Conservation (phyloP, 2,113 vertebrate species). For the Cettia cetti region DNA sequence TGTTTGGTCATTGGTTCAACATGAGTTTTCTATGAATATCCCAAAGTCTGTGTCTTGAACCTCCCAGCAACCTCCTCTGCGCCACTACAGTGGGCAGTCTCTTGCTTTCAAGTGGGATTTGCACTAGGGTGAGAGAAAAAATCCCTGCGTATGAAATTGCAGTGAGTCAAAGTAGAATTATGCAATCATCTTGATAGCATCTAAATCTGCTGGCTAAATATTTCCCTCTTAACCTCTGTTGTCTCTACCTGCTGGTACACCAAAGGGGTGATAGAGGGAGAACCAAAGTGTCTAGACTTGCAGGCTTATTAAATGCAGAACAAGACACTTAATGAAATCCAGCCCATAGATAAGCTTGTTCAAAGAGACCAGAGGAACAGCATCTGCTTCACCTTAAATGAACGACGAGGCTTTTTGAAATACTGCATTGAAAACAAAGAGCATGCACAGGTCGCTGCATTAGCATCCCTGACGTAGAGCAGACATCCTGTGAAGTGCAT, state of each 20-base stretch:
- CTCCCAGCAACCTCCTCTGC: not conserved
- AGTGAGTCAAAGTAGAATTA: conserved; percentile 43
- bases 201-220: conserved; percentile 50
- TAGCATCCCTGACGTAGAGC: not conserved
- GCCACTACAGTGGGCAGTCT: not conserved
- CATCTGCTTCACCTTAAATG: conserved; percentile 62
- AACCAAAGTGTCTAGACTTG: conserved; percentile 63
- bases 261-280: conserved; percentile 26
- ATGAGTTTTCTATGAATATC: not conserved
- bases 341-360: conserved; percentile 48
- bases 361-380: conserved; percentile 40
- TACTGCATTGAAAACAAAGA: not conserved
- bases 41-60: not conserved
- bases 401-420: not conserved
- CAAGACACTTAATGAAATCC: conserved; percentile 59
- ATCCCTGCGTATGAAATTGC: conserved; percentile 9
- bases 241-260: conserved; percentile 47
- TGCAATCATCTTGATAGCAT: conserved; percentile 39
- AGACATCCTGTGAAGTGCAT: not conserved
- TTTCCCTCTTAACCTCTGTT: conserved; percentile 46
- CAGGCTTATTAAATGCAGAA: conserved; percentile 52
- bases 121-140: not conserved
- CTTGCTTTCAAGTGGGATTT: not conserved
- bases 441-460: not conserved
- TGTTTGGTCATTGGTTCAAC: not conserved